Base-by-base conservation (phyloP, 2,797 vertebrate species). In the Poeciliopsis presidionis region DNA sequence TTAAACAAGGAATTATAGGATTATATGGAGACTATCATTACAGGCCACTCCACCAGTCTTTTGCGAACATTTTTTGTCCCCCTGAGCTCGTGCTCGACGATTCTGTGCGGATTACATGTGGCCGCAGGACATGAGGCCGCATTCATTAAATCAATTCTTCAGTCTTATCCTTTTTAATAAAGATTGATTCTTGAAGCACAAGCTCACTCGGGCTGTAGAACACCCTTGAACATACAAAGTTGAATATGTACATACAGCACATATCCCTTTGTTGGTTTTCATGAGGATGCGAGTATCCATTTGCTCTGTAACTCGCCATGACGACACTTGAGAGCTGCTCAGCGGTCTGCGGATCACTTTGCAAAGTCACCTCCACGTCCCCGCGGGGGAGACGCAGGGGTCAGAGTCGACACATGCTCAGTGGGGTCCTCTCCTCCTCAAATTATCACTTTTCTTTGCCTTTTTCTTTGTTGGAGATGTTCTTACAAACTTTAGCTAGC, bases 1-100 rank as follows among this genome's bases (percentile, higher is more conserved):
- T 96, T 96, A 97, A 96, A 96, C 96, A 96, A 96, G 96, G 96
- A 96, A 97, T 96, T 97, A 95, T 93, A 94, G 97, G 97, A 97
- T 97, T 96, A 97, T 95, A 95, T 91, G 93, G 95, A 95, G 95
- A 92, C 91, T 96, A 95, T 96, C 95, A 96, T 96, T 96, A 96
- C 94, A 93, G 95, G 90, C 95, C 95, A 96, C 96, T 96, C 95
- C 90, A 95, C 86, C 89, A 94, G 94, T 95, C 95, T 93, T 94
- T 93, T 79, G 89, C 90, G 90, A 94, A 94, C 92, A 93, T 95
- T 95, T 95, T 95, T 93, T 94, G 93, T 95, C 93, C 95, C 94
- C 93, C 94, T 89, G 93, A 95, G 95, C 95, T 95, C 90, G 79
- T 86, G 93, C 94, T 95, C 93, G 88, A 94, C 91, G 95, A 95